Base-by-base conservation (phyloP, 1,140 invertebrate genomes). In the Episyrphus balteatus region DNA sequence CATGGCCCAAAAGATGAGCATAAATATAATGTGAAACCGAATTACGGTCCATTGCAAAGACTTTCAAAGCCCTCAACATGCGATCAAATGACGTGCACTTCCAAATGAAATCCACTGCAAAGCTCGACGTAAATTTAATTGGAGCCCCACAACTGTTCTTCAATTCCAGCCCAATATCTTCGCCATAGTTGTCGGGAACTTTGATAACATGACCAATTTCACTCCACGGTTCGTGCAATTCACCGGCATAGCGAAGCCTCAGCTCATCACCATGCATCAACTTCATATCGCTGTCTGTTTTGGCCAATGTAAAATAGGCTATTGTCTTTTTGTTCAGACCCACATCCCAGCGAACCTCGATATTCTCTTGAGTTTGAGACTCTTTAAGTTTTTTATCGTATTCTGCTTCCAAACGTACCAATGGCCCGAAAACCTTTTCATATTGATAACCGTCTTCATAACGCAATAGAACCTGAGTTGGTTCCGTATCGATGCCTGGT, bases 391-490 rank as follows among this genome's bases (percentile, higher is more conserved):
- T 85, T 61, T 95, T 95, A 69, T 99, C 97, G 69, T 99, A 99
- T 59, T 99, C 95, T 0, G 96, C 95, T 74, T 99, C 97, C 33
- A 98, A 71, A 65, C 96, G 94, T 0, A 99, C 92, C 3, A 99
- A 70, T 0, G 96, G 95, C 0, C 91, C 92, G 77, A 99, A 99
- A 37, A 98, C 95, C 62, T 97, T 97, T 68, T 96, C 92, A 66
- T 99, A 99, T 66, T 99, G 94, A 68, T 96, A 98, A 8, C 94
- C 95, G 77, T 99, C 95, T 71, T 99, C 94, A 66, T 99, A 98
- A 74, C 87, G 79, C 17, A 95, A 66, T 31, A 92, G 69, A 26
- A 98, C 94, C 67, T 95, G 93, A 61, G 96, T 89, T 0, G 93
- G 94, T 62, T 98, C 94, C 61, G 95, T 92, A 67, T 98, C 94